Percentiles rank a stretch among this genome's conserved stretches.
Evolutionary conservation across 2,113 vertebrate species (phyloP).

Genomic region (Glareola pratincola): DNA sequence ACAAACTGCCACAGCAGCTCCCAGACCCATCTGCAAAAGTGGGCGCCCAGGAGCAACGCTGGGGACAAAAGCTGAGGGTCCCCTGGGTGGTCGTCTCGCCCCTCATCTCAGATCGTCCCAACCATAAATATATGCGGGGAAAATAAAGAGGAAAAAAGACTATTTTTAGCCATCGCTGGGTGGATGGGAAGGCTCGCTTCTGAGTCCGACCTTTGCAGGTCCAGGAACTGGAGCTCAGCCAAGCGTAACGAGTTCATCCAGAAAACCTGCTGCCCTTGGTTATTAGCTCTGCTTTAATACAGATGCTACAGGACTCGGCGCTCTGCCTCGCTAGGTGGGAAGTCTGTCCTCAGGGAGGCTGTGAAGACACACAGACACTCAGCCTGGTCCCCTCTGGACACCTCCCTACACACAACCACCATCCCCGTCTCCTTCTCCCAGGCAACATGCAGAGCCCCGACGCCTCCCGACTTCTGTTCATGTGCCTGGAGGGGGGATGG

Average conservation of each 20-base stretch:
- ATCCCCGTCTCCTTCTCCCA: neutral
- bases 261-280: neutral
- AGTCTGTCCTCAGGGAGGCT: neutral
- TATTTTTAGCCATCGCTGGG: neutral
- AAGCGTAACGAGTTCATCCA: neutral
- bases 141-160: neutral
- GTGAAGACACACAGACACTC: neutral
- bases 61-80: neutral
- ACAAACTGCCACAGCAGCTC: neutral
- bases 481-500: neutral
- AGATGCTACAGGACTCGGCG: neutral
- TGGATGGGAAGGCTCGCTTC: neutral
- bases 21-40: neutral
- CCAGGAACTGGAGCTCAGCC: neutral
- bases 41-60: accelerated
- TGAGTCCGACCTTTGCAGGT: accelerated
- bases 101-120: neutral
- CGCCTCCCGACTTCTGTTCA: accelerated
- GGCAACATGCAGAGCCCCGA: neutral
- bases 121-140: neutral
- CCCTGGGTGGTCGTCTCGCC: neutral
- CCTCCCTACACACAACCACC: neutral
- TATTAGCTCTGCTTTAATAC: neutral
- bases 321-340: neutral
- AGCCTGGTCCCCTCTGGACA: neutral